Base-by-base conservation (phyloP, 1,140 invertebrate species). In the Drosophila subpulchrella region DNA sequence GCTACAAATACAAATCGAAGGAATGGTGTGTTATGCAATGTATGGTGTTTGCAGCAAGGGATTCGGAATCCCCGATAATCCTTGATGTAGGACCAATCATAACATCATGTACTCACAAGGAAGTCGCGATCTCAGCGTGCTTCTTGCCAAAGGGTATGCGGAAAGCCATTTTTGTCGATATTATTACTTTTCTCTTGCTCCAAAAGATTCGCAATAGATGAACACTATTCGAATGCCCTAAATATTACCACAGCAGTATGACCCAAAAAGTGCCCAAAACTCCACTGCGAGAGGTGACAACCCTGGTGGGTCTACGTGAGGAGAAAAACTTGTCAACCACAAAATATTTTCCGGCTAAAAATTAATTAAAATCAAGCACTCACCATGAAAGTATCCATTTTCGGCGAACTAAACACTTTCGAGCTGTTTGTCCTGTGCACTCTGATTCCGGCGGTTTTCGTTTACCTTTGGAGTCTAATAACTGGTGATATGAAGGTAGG, bases 1-100 rank as follows among this genome's bases (percentile, higher is more conserved):
- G 94, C 95, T 96, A 51, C n/a, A 75, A 62, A 61, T 96, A 51
- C n/a, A 75, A 62, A 61, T 1, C n/a, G 53, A 44, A 54, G 32
- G 27, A 48, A 36, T 39, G 36, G 0, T 8, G 55, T 72, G 36
- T 89, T 89, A 90, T 90, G 85, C 84, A 88, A 89, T 84, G 70
- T 8, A 17, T 27, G 8, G 7, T 20, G 27, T 38, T 5, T 13
- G 12, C 7, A 20, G 2, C 17, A 4, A 13, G 6, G 4, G 13
- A 3, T 12, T n/a, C 6, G 24, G 7, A 4, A 41, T 12, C 11
- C 2, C 3, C 6, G 3, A 13, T 12, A 0, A 24, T 15, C 24
- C 38, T 17, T 36, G n/a, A 8, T 57, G 17, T 0, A n/a, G 10
- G 7, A 12, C 20, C 10, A 13, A 48, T 39, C 7, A 7, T 3